These are phyloP conservation scores for Marcusenius ussheri DNA, from an alignment of 2,113 vertebrate species.

Conservation along the genomic window DNA sequence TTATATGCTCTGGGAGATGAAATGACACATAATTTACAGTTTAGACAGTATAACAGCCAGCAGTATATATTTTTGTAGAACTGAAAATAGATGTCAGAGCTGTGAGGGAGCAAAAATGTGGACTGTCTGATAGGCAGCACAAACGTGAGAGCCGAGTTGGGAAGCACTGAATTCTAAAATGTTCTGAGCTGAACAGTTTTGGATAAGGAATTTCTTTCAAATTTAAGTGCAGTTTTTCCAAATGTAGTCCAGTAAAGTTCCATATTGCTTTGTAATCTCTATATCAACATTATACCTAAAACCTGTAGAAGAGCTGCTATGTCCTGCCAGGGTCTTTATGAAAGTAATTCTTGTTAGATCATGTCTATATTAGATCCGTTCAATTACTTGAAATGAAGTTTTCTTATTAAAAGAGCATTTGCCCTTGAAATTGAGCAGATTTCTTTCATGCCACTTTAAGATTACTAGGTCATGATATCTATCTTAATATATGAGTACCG, in stretches of 20 bases:
- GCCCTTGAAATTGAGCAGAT: background rate
- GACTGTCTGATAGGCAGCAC: background rate
- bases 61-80: background rate
- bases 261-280: background rate
- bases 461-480: background rate
- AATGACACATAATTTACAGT: background rate
- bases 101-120: background rate
- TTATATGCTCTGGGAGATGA: background rate
- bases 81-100: background rate
- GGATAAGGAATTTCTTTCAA: background rate
- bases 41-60: background rate
- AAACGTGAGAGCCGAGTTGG: background rate
- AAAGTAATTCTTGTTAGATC: background rate
- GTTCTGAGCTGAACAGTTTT: background rate
- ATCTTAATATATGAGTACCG: background rate
- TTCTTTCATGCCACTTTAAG: background rate
- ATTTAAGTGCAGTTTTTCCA: background rate
- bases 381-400: background rate
- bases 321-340: background rate
- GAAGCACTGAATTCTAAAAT: background rate
- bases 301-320: background rate
- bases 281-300: background rate
- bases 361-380: background rate
- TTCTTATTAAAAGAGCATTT: background rate
- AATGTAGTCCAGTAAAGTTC: background rate